A percentile compares a stretch with the other conserved stretches of the same genome.
Conservation (phyloP, 2,113 vertebrate genomes). For the Meles meles region DNA sequence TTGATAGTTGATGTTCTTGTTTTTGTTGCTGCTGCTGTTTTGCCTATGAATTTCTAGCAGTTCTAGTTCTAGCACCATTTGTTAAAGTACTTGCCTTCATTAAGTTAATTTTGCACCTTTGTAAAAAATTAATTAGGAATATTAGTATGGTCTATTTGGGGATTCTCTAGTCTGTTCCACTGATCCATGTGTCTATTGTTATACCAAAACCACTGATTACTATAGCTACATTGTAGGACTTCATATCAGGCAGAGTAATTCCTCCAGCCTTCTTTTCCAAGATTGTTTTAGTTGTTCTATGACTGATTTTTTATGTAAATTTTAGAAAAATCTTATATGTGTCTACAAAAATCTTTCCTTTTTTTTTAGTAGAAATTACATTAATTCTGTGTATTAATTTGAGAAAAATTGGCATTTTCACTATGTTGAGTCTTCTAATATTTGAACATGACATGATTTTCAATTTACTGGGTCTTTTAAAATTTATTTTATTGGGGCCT, state of each 20-base stretch:
- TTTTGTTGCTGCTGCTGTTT: neutral
- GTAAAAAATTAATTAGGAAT: neutral
- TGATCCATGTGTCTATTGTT: neutral
- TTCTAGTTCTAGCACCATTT: neutral
- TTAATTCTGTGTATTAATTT: neutral
- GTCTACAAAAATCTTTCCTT: neutral
- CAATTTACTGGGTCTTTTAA: neutral
- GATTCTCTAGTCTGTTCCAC: neutral
- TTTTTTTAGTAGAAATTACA: neutral
- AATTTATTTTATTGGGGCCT: neutral
- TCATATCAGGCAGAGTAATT: neutral
- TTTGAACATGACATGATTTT: neutral
- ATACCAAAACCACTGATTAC: no score
- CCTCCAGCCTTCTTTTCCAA: neutral
- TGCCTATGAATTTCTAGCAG: neutral
- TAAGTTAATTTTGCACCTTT: neutral
- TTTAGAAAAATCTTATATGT: neutral
- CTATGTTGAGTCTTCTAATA: neutral
- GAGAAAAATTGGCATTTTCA: neutral
- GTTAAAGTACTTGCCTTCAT: neutral
- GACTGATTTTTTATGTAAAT: neutral
- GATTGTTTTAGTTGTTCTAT: neutral
- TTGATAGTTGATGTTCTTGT: neutral
- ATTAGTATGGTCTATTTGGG: neutral
- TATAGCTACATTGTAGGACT: neutral